Base-by-base conservation (phyloP, 1,140 invertebrate species). In the Acromyrmex charruanus region DNA sequence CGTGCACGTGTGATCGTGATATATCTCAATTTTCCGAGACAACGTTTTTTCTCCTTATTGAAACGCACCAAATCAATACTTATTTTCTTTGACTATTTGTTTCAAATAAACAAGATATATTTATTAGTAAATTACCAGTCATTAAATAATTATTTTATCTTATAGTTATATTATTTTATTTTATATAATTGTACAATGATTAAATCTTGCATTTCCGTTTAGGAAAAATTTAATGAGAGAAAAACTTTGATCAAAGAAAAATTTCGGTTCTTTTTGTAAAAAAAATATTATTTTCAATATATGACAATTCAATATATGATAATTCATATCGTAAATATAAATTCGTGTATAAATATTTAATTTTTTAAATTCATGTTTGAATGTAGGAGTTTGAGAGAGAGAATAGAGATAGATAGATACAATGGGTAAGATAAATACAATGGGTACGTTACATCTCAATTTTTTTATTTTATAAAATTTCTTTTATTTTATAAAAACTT, bases 391-490 rank as follows among this genome's bases (percentile, higher is more conserved):
- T 49, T 14, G 21, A 21, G 21, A 21, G 21, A 21, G 21, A 21
- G 21, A 21, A 21, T 21, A 21, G 21, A 21, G 21, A 21, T 21
- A 21, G 21, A 21, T 21, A 21, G 21, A 21, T 21, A 21, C 21
- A 21, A 21, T 21, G 0, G 21, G 21, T 21, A 55, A 35, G 65
- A 3, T 35, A 65, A 65, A 65, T 35, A 21, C 7, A 77, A 63
- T 28, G 25, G 14, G 18, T 72, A 14, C 21, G 2, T 31, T 31
- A 7, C 2, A 61, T n/a, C 7, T 12, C 14, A 59, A 75, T 58
- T 77, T 49, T 16, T 49, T n/a, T 49, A 66, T 49, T 59, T 65
- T 31, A 31, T 44, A 18, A 51, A 31, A 79, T 21, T 25, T 63
- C 4, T 1, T n/a, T n/a, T 49, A 66, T 49, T 59, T 65, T 31